Base-by-base conservation (phyloP, 2,797 vertebrate species). In the Somateria mollissima region DNA sequence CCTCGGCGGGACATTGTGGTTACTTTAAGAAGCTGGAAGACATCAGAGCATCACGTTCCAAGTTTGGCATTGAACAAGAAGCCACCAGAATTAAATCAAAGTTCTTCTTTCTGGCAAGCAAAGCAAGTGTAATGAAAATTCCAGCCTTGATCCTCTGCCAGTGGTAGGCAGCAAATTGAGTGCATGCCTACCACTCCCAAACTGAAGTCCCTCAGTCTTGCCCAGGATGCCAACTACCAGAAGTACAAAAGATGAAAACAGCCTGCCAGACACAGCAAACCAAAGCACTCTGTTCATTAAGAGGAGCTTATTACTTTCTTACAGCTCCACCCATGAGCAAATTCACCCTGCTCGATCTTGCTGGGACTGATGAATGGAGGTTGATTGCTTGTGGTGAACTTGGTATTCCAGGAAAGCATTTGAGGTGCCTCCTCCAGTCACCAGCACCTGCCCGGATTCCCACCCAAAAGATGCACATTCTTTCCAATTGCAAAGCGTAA, bases 31-130 rank as follows among this genome's bases (percentile, higher is more conserved):
- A 90, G 86, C 88, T 97, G 95, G 94, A 96, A 96, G 90, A 92
- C 93, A 94, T 94, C 88, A 92, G 90, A 89, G 91, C 86, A 90
- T 89, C 90, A 39, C 53, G 64, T 95, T 96, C 92, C 93, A 93
- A 84, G 90, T 78, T 96, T 95, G 96, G 96, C 96, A 93, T 32
- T 56, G 94, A 95, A 83, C 57, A 85, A 94, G 91, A 96, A 97
- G 96, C 93, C 95, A 96, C 91, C 72, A 95, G 94, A 84, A 89
- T 96, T 65, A 94, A 95, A 97, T 96, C 95, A 94, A 96, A 96
- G 95, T 69, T 21, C 88, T 96, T 94, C 95, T 93, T 94, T 87
- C 84, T 96, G 95, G 96, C 94, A 95, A 78, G 90, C 91, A 3
- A 87, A 92, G 78, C 81, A 69, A 95, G 81, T 13, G 84, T 93